Conservation (phyloP, 2,113 vertebrate genomes). For the Callorhinus ursinus region DNA sequence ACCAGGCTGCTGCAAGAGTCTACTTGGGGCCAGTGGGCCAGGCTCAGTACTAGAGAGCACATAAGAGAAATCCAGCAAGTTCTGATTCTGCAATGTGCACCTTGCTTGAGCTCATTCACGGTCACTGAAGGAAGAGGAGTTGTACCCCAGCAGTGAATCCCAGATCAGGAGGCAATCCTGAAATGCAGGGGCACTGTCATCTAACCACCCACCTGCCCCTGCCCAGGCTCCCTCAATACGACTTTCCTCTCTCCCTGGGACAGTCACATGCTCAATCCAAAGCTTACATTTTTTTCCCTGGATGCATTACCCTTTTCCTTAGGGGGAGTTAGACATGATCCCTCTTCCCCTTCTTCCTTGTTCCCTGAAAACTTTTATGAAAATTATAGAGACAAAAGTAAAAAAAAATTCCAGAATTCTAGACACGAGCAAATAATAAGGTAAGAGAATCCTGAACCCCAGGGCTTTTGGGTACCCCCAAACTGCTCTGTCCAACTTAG, state of each 20-base stretch:
- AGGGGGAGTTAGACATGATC: background rate
- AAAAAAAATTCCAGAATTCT: background rate
- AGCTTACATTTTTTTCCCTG: background rate
- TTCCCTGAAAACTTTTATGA: background rate
- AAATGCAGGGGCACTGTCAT: background rate
- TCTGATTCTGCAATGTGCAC: background rate
- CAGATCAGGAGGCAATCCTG: background rate
- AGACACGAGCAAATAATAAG: background rate
- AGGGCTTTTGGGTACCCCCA: background rate
- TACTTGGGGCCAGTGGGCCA: background rate
- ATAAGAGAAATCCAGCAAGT: background rate
- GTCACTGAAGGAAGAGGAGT: background rate
- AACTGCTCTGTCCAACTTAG: background rate
- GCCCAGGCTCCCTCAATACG: background rate
- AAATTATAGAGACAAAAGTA: background rate
- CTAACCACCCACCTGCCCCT: background rate
- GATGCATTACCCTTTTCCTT: background rate
- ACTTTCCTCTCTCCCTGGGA: background rate
- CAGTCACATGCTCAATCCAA: background rate
- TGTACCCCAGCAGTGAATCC: fast-evolving
- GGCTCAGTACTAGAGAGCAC: background rate
- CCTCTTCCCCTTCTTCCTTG: background rate
- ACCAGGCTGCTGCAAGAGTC: too few relatives aligned
- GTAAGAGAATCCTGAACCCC: background rate
- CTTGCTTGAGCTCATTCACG: background rate